Percentiles rank a stretch among this genome's conserved stretches.
These are phyloP conservation scores for Fragum fragum DNA, from an alignment of 2,888 invertebrate species.

Conservation along the genomic window DNA sequence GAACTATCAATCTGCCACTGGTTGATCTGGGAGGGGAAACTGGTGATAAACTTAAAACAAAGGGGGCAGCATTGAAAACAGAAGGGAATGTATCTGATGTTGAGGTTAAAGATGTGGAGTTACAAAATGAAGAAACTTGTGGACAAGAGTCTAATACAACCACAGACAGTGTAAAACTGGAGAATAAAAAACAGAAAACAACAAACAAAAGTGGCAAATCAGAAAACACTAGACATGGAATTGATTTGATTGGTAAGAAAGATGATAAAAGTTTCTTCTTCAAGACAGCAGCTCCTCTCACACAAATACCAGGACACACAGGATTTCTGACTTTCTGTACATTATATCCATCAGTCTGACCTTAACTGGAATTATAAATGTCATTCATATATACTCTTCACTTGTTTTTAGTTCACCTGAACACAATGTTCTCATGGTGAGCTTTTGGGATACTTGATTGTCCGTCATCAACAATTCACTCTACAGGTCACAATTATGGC, in stretches of 20 bases:
- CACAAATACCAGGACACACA: conserved; percentile 95
- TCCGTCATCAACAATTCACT: too few species aligned
- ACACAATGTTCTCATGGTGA: too few species aligned
- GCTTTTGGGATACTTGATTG: too few species aligned
- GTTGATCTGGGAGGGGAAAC: conserved; percentile 69
- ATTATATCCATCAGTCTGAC: conserved; percentile 88
- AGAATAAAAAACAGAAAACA: neutral
- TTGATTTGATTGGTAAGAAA: conserved; percentile 72
- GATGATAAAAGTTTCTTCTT: conserved; percentile 73
- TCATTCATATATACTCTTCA: too few species aligned
- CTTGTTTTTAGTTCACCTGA: too few species aligned
- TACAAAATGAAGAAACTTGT: neutral
- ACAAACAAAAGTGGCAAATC: conserved; percentile 21
- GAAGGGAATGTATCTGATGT: neutral
- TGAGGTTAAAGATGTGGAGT: neutral
- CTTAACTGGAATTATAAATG: too few species aligned
- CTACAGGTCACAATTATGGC: too few species aligned
- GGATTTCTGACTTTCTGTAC: conserved; percentile 98
- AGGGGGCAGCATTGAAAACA: neutral
- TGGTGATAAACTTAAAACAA: neutral
- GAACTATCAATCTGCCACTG: conserved; percentile 78
- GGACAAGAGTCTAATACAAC: neutral
- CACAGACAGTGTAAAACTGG: neutral
- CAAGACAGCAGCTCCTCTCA: conserved; percentile 90
- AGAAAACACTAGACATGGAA: conserved; percentile 70